Conservation (phyloP, 2,888 invertebrate species). For the Podabrus alpinus region DNA sequence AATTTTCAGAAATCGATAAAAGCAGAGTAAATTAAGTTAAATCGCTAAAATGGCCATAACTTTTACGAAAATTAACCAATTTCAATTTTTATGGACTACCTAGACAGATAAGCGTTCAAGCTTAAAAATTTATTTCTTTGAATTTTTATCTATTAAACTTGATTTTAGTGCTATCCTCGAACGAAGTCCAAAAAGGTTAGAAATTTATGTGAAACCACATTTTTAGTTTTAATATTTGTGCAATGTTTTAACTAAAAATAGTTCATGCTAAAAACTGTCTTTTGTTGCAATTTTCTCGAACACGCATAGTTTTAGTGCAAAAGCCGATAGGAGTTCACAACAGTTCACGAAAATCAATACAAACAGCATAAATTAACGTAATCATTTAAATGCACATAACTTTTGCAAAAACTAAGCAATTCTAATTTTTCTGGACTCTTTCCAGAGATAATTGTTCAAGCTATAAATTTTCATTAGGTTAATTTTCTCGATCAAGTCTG, state of each 20-base stretch:
- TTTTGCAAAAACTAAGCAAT: neutral
- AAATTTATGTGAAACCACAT: too few species aligned
- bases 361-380: neutral
- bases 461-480: neutral
- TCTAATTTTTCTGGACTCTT: neutral
- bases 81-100: neutral
- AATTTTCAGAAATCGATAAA: too few species aligned
- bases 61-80: neutral
- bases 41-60: neutral
- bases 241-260: too few species aligned
- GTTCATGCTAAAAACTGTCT: too few species aligned
- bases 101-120: neutral
- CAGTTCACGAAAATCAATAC: neutral
- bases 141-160: neutral
- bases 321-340: neutral
- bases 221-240: too few species aligned
- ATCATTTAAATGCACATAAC: neutral
- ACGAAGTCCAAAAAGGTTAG: neutral
- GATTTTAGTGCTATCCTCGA: neutral
- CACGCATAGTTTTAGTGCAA: neutral
- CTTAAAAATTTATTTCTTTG: neutral
- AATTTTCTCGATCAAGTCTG: neutral
- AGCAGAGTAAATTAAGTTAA: neutral
- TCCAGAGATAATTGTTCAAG: neutral
- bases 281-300: too few species aligned